phyloP scores from a whole-genome alignment of 2,113 vertebrate genomes.

The Nipponia nippon region DNA sequence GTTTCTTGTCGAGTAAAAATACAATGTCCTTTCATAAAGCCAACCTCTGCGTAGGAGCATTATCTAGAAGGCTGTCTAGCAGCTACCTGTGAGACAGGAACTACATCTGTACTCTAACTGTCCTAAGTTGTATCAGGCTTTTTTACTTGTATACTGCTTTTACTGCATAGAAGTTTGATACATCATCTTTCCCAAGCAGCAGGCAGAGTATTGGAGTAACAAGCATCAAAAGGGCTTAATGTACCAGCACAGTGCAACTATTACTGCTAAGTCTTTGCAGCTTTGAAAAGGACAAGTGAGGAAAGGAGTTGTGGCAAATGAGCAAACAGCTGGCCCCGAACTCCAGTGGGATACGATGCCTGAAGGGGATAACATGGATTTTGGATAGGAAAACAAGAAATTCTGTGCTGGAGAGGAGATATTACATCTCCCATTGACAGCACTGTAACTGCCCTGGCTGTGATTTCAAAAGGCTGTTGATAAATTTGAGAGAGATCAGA shows the following conservation, averaged over 20 bases:
- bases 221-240: not conserved
- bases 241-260: not conserved
- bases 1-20: not conserved
- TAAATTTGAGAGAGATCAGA: not conserved
- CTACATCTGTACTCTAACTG: not conserved
- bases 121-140: not conserved
- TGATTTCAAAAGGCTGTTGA: not conserved
- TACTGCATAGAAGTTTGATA: not conserved
- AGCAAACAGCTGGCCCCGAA: not conserved
- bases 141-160: not conserved
- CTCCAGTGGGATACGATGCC: not conserved
- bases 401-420: not conserved
- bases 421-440: not conserved
- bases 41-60: rapidly evolving
- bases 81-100: not conserved
- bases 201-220: not conserved
- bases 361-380: not conserved
- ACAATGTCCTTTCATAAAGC: not conserved
- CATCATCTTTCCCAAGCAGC: not conserved
- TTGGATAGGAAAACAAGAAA: not conserved
- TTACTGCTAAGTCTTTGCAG: not conserved
- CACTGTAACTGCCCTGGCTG: not conserved
- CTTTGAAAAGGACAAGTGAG: not conserved
- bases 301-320: not conserved
- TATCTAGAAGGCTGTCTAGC: not conserved